A percentile compares a stretch with the other conserved stretches of the same genome.
These are phyloP conservation scores for Synergus itoensis DNA, from an alignment of 2,888 invertebrate genomes.

Conservation along the genomic window DNA sequence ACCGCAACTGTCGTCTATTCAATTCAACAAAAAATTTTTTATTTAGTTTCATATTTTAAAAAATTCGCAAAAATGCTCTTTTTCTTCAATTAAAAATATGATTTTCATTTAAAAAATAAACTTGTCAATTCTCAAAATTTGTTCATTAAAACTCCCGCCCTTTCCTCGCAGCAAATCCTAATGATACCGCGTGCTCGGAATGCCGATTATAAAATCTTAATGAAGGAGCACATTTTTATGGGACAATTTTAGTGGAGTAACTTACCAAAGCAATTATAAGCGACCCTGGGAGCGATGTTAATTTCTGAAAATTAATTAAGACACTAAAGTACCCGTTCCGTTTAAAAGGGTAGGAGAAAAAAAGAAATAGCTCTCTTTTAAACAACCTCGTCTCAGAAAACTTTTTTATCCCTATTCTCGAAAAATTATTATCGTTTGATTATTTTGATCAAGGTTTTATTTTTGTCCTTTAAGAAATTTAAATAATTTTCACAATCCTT, in stretches of 20 bases:
- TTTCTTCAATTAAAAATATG: too few relatives aligned
- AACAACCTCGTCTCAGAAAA: background rate
- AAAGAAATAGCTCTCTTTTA: background rate
- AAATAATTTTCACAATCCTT: too few relatives aligned
- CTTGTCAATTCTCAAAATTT: background rate
- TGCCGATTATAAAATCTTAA: constrained; percentile 35
- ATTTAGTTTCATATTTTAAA: too few relatives aligned
- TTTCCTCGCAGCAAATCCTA: constrained; percentile 17
- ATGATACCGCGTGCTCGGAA: constrained; percentile 35
- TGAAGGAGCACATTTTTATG: constrained; percentile 44
- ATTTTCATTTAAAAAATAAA: too few relatives aligned
- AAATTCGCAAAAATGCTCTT: too few relatives aligned
- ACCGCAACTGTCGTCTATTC: constrained; percentile 33
- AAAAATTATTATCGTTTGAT: background rate
- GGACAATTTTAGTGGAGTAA: constrained; percentile 63
- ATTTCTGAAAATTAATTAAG: constrained; percentile 73
- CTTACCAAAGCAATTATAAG: constrained; percentile 65
- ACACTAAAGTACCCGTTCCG: constrained; percentile 60
- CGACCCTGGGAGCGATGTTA: constrained; percentile 64
- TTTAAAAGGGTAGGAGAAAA: constrained; percentile 18
- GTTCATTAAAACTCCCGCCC: background rate
- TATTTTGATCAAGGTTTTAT: too few relatives aligned
- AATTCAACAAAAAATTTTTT: constrained; percentile 26
- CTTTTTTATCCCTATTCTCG: background rate
- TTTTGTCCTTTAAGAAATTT: too few relatives aligned